Percentiles rank a stretch among this genome's conserved stretches.
Evolutionary conservation across 1,140 invertebrate species (phyloP).

Genomic region (Drosophila albomicans): DNA sequence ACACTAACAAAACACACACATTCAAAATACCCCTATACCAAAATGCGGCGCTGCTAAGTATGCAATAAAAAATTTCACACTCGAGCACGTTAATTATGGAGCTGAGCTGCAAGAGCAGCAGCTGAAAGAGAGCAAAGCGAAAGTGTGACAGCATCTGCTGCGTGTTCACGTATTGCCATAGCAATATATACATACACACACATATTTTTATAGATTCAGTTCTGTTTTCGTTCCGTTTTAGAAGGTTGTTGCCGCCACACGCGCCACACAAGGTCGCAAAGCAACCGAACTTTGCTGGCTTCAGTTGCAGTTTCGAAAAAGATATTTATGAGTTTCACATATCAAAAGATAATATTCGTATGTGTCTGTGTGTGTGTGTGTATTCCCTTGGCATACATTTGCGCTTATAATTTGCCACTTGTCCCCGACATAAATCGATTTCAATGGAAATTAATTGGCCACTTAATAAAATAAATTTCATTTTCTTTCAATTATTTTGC

Average conservation of each 20-base stretch:
- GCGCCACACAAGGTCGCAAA: conserved; percentile 8
- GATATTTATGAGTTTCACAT: neutral
- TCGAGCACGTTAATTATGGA: conserved; percentile 74
- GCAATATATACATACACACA: conserved; percentile 14
- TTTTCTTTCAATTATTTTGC: too few species aligned
- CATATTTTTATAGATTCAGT: conserved; percentile 26
- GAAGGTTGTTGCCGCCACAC: neutral
- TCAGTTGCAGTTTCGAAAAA: conserved; percentile 4
- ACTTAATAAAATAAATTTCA: too few species aligned
- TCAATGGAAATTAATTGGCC: too few species aligned
- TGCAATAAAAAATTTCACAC: conserved; percentile 82
- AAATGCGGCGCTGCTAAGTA: conserved; percentile 63
- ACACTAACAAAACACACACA: neutral
- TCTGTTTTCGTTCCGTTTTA: neutral
- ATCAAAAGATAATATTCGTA: neutral
- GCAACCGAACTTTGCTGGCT: neutral
- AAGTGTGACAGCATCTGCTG: conserved; percentile 2
- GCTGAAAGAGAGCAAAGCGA: neutral
- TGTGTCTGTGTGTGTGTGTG: too few species aligned
- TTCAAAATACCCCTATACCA: neutral
- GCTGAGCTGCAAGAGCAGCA: neutral
- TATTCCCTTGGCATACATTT: too few species aligned
- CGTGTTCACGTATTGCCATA: conserved; percentile 15
- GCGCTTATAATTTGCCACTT: too few species aligned
- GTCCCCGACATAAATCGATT: too few species aligned